These are phyloP conservation scores for Acyrthosiphon pisum DNA, from an alignment of 1,140 invertebrate genomes.

Conservation along the genomic window DNA sequence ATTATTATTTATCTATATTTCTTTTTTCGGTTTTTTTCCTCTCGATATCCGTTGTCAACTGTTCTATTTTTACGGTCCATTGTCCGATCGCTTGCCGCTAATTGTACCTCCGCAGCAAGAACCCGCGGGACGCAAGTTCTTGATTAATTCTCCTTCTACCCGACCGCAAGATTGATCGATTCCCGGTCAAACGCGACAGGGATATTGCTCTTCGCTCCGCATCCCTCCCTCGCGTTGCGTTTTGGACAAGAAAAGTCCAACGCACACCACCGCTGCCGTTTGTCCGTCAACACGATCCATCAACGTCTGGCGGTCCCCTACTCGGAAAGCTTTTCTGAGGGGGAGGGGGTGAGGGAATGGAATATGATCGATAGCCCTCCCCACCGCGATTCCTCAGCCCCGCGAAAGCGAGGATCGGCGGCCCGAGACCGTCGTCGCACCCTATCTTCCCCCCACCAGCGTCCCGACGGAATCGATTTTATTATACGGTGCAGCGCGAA, in stretches of 20 bases:
- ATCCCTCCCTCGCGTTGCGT: not conserved
- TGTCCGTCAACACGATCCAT: slow-evolving; percentile 57
- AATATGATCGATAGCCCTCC: slow-evolving; percentile 52
- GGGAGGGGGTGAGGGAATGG: slow-evolving; percentile 15
- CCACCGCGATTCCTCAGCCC: not conserved
- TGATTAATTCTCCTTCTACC: slow-evolving; percentile 49
- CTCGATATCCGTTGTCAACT: not conserved
- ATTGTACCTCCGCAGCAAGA: not conserved
- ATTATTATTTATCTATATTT: not conserved
- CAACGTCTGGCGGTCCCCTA: slow-evolving; percentile 33
- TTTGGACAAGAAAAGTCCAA: slow-evolving; percentile 53
- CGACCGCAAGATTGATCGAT: slow-evolving; percentile 56
- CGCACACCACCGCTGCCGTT: not conserved
- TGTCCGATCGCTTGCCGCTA: not conserved
- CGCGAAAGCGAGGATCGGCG: not conserved
- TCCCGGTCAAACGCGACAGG: slow-evolving; percentile 48
- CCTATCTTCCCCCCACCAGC: not conserved
- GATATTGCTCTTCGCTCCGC: slow-evolving; percentile 10
- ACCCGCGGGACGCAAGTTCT: not conserved
- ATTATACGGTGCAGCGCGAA: slow-evolving; percentile 1
- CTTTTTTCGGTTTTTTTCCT: not conserved
- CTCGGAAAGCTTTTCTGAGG: not conserved
- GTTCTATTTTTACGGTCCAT: slow-evolving; percentile 33
- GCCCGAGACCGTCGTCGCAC: not conserved
- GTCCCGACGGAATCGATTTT: slow-evolving; percentile 45